Conservation (phyloP, 2,113 vertebrate species). For the Cyanoderma ruficeps region DNA sequence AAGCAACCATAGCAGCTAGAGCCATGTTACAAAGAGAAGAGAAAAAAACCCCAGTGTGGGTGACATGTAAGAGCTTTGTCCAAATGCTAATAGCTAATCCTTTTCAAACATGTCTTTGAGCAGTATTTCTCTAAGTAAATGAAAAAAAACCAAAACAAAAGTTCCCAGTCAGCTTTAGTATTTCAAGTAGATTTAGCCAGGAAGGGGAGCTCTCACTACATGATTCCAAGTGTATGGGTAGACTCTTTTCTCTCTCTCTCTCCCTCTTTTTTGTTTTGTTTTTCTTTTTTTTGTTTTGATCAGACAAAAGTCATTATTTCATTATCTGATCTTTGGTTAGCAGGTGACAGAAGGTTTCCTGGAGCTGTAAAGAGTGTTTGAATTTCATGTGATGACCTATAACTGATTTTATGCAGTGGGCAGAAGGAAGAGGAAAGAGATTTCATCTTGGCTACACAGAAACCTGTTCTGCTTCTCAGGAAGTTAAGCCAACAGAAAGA, state of each 20-base stretch:
- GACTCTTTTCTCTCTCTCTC: background rate
- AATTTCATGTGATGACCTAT: background rate
- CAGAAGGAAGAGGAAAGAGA: background rate
- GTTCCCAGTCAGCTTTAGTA: background rate
- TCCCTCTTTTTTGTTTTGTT: background rate
- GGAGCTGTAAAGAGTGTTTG: background rate
- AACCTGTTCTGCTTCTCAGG: background rate
- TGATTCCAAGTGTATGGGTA: background rate
- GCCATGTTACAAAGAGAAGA: background rate
- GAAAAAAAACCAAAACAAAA: no score
- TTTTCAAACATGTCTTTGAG: background rate
- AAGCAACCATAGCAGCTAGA: background rate
- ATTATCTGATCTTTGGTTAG: background rate
- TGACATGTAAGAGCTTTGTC: background rate
- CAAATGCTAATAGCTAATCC: background rate
- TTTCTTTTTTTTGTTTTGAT: background rate
- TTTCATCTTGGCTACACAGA: background rate
- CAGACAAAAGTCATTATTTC: background rate
- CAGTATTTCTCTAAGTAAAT: background rate
- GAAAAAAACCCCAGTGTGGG: background rate
- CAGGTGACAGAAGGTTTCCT: background rate
- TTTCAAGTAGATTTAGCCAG: background rate
- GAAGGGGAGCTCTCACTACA: conserved; percentile 31
- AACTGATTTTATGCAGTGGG: background rate
- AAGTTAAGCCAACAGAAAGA: background rate